These are phyloP conservation scores for Chelonia mydas DNA, from an alignment of 2,797 vertebrate genomes.

Conservation along the genomic window DNA sequence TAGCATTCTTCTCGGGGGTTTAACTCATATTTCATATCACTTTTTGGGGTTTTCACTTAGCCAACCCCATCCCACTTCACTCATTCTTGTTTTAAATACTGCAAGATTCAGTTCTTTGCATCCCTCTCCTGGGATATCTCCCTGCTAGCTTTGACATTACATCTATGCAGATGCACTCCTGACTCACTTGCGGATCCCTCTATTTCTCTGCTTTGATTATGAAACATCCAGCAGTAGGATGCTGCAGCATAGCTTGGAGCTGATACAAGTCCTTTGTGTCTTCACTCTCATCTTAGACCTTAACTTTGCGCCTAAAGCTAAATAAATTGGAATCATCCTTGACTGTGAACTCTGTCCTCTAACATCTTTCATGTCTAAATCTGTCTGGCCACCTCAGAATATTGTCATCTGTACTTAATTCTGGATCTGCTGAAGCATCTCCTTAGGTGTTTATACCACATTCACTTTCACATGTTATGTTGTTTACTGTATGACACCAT, in stretches of 20 bases:
- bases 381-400: conserved; percentile 9
- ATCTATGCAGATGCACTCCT: background rate
- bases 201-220: background rate
- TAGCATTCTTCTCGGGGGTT: background rate
- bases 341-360: background rate
- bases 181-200: background rate
- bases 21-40: background rate
- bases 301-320: background rate
- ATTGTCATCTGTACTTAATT: conserved; percentile 14
- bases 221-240: background rate
- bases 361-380: background rate
- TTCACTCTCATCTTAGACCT: background rate
- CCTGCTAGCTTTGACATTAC: background rate
- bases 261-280: background rate
- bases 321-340: background rate
- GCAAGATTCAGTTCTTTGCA: background rate
- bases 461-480: conserved; percentile 25
- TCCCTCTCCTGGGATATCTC: background rate
- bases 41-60: background rate
- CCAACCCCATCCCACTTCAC: background rate
- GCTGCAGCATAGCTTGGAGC: background rate
- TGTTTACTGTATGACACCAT: background rate
- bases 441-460: background rate
- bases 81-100: background rate
- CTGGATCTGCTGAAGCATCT: conserved; percentile 23